A percentile compares a stretch with the other conserved stretches of the same genome.
Evolutionary conservation across 2,797 vertebrate species (phyloP).

Genomic region (Acipenser oxyrinchus): DNA sequence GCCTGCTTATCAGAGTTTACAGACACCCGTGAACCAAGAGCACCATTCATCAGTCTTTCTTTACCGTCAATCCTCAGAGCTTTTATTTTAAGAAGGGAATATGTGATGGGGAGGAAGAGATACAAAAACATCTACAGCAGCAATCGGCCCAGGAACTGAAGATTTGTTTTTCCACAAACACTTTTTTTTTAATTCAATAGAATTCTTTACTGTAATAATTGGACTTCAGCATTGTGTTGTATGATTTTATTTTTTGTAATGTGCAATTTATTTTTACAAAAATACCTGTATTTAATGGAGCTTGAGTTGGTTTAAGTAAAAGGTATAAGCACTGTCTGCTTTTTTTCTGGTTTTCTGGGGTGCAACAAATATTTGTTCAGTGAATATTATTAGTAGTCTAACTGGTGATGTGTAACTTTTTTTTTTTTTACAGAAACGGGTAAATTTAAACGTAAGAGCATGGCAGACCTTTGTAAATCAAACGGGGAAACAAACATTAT

Average conservation of each 20-base stretch:
- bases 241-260: conserved; percentile 91
- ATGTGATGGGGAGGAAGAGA: conserved; percentile 58
- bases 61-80: conserved; percentile 69
- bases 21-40: conserved; percentile 78
- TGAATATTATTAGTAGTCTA: conserved; percentile 55
- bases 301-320: conserved; percentile 69
- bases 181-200: conserved; percentile 32
- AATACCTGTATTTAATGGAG: conserved; percentile 71
- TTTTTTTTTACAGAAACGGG: conserved; percentile 56
- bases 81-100: conserved; percentile 56
- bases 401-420: conserved; percentile 33
- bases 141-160: conserved; percentile 77
- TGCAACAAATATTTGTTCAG: conserved; percentile 65
- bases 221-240: conserved; percentile 92
- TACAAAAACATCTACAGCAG: conserved; percentile 52
- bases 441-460: conserved; percentile 63
- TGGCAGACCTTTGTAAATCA: conserved; percentile 62
- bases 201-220: conserved; percentile 85
- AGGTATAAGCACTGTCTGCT: conserved; percentile 80
- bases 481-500: conserved; percentile 47
- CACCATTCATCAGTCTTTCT: conserved; percentile 77
- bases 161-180: conserved; percentile 37
- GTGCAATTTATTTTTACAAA: conserved; percentile 97
- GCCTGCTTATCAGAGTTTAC: conserved; percentile 74
- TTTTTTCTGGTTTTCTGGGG: conserved; percentile 72